Percentiles rank a stretch among this genome's conserved stretches.
Evolutionary conservation across 1,140 invertebrate species (phyloP).

Genomic region (Argopecten irradians): DNA sequence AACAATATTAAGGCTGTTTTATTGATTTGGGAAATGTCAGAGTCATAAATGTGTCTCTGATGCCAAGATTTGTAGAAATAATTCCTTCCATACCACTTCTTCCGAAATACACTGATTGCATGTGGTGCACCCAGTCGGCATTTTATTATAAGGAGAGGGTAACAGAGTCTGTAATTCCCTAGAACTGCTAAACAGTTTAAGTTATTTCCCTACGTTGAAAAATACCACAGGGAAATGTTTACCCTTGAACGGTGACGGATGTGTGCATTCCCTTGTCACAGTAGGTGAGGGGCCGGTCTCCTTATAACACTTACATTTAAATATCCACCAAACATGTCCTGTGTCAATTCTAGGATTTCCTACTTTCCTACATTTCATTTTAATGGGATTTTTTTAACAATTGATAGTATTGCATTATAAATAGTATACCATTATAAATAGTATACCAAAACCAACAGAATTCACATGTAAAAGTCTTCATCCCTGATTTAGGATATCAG

Average conservation of each 20-base stretch:
- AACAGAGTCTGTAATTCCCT: background rate
- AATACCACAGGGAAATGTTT: background rate
- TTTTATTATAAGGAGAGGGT: background rate
- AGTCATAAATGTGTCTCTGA: background rate
- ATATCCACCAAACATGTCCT: no score
- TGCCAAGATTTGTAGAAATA: background rate
- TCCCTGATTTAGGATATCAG: no score
- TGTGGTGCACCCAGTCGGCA: background rate
- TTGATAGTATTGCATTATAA: no score
- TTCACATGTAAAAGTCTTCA: no score
- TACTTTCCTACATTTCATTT: no score
- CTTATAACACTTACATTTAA: no score
- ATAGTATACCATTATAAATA: no score
- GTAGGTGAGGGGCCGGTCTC: background rate
- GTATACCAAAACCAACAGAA: no score
- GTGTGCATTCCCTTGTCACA: background rate
- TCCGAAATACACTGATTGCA: background rate
- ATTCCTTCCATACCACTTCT: slow-evolving; percentile 9
- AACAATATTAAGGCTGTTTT: background rate
- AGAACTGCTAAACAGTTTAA: background rate
- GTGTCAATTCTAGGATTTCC: no score
- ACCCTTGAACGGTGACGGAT: background rate
- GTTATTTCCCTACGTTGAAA: background rate
- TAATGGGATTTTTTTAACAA: no score
- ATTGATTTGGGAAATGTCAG: background rate